These are phyloP conservation scores for Eudyptes chrysolophus DNA, from an alignment of 2,113 vertebrate species.

Conservation along the genomic window DNA sequence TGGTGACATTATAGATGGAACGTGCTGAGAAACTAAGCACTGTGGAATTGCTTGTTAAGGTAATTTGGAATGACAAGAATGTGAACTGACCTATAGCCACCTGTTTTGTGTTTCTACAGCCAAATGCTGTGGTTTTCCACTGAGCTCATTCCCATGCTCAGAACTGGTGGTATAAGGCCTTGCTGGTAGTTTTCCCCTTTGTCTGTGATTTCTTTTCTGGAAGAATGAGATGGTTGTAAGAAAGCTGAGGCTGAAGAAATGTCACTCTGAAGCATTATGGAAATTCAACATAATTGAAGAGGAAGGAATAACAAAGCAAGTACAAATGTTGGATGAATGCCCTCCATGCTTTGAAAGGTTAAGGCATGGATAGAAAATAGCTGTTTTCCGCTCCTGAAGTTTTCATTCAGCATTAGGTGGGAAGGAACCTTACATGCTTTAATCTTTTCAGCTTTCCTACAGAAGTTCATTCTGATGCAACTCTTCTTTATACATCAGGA, in stretches of 20 bases:
- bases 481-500: not conserved
- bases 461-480: not conserved
- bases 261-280: not conserved
- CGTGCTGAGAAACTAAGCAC: not conserved
- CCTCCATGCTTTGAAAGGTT: not conserved
- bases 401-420: not conserved
- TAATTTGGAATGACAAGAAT: not conserved
- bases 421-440: not conserved
- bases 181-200: not conserved
- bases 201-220: not conserved
- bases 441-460: not conserved
- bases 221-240: not conserved
- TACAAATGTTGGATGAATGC: not conserved
- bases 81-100: conserved; percentile 33
- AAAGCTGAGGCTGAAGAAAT: conserved; percentile 2
- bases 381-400: not conserved
- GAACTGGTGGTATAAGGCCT: not conserved
- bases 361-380: not conserved
- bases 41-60: not conserved
- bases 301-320: not conserved
- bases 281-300: conserved; percentile 23
- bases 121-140: not conserved
- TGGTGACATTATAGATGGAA: conserved; percentile 20
- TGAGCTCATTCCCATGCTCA: not conserved
- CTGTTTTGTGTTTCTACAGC: not conserved